Evolutionary conservation across 2,113 vertebrate genomes (phyloP).

Genomic region (Vulpes lagopus): DNA sequence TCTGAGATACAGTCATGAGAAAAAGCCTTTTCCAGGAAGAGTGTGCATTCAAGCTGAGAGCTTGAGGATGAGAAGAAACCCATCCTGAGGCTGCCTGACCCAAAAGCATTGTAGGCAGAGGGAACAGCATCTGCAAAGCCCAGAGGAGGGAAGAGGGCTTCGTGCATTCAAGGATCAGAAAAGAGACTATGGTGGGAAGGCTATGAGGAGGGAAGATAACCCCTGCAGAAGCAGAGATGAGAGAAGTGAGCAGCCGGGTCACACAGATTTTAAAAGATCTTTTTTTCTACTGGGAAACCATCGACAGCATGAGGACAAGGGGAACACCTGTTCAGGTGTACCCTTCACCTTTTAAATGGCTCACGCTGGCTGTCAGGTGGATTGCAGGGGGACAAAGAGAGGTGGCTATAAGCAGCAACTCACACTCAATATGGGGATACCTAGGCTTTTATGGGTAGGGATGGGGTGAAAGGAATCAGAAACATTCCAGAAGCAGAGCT

Average conservation of each 20-base stretch:
- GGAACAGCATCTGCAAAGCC: not conserved
- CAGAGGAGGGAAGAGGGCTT: not conserved
- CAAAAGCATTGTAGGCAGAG: not conserved
- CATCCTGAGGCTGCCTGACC: not conserved
- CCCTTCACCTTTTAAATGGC: not conserved
- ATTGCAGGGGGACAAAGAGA: fast-evolving
- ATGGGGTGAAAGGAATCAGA: not conserved
- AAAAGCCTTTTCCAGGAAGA: not conserved
- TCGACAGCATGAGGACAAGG: fast-evolving
- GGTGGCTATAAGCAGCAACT: not conserved
- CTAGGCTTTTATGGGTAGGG: fast-evolving
- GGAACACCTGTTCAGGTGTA: not conserved
- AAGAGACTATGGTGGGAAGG: not conserved
- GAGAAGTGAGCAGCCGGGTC: not conserved
- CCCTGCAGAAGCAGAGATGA: not conserved
- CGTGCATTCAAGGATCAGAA: not conserved
- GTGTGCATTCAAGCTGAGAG: not conserved
- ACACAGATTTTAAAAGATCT: not conserved
- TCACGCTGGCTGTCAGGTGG: fast-evolving
- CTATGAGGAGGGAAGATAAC: not conserved
- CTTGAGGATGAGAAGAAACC: not conserved
- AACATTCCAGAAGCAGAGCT: not conserved
- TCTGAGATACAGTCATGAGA: fast-evolving
- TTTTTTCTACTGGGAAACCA: not conserved
- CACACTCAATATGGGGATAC: not conserved